Percentiles rank a stretch among this genome's conserved stretches.
Conservation (phyloP, 2,888 invertebrate species). For the Prionchulus punctatus region DNA sequence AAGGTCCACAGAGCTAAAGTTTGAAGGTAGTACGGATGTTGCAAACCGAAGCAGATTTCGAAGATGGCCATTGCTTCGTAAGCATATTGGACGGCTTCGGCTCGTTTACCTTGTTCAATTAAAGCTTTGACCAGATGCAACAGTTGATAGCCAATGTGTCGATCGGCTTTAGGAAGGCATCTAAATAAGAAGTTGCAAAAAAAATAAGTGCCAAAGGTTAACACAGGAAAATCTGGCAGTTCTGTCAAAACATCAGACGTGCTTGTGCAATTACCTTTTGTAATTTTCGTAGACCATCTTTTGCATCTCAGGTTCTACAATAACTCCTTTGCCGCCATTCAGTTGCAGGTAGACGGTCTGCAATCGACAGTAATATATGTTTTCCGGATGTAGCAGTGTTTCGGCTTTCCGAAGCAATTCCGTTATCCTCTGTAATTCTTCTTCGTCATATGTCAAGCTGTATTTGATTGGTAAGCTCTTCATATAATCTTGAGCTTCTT, state of each 20-base stretch:
- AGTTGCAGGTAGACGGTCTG: slow-evolving; percentile 23
- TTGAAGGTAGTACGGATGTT: slow-evolving; percentile 29
- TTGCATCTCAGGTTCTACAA: slow-evolving; percentile 16
- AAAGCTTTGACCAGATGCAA: slow-evolving; percentile 24
- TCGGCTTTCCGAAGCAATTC: slow-evolving; percentile 18
- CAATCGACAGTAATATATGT: slow-evolving; percentile 22
- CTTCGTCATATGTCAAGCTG: slow-evolving; percentile 8
- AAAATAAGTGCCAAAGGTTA: neutral
- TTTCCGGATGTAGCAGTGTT: slow-evolving; percentile 21
- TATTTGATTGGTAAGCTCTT: slow-evolving; percentile 6
- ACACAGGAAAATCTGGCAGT: neutral
- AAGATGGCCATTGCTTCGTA: slow-evolving; percentile 31
- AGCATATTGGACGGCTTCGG: slow-evolving; percentile 24
- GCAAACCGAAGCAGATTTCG: slow-evolving; percentile 26
- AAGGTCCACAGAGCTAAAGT: slow-evolving; percentile 28
- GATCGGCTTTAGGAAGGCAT: slow-evolving; percentile 26
- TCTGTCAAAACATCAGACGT: neutral
- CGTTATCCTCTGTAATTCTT: slow-evolving; percentile 13
- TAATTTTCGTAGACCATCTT: slow-evolving; percentile 25
- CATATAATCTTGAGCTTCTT: slow-evolving; percentile 11
- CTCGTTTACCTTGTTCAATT: slow-evolving; percentile 20
- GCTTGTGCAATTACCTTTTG: slow-evolving; percentile 14
- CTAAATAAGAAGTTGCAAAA: slow-evolving; percentile 8
- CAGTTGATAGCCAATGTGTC: slow-evolving; percentile 27
- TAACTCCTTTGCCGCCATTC: slow-evolving; percentile 16